Evolutionary conservation across 1,140 invertebrate genomes (phyloP), one percentile per base, ranked within the genome.

Genomic region (Colletes latitarsis): DNA sequence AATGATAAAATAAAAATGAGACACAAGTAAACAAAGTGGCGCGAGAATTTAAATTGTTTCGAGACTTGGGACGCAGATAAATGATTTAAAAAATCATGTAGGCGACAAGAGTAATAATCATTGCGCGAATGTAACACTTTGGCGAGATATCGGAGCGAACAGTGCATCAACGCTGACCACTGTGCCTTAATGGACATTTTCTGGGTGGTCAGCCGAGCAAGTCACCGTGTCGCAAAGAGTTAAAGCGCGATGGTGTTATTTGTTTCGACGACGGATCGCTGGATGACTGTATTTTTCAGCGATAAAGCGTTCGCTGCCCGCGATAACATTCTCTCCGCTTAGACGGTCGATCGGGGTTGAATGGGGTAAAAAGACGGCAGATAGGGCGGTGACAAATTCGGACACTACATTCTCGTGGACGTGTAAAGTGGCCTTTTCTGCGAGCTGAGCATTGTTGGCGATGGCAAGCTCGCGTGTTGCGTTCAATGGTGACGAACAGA

Each of bases 381-480:
- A 78, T 78, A 72, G 66, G 66, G 15, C 12, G 17, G 58, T 78
- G 76, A 78, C 68, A 78, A 78, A 78, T 78, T 78, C 49, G 58
- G 49, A 52, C 49, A n/a, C 19, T 78, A 78, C 30, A 49, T 72
- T 72, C 46, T 15, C 9, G 6, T 14, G n/a, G 58, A 63, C 46
- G 46, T 57, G 52, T 21, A 17, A 72, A 49, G 41, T 49, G 43
- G 64, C n/a, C 57, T 8, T 30, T 3, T 15, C 15, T 12, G 4
- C 10, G 41, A 39, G 19, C 41, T 21, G 19, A 70, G 15, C 30
- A 4, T 43, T 49, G 49, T 49, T 41, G 41, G 55, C n/a, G 14
- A 19, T 5, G 43, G 21, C 10, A 49, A 58, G n/a, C 53, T 55
- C 63, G 6, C 17, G 17, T 14, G 43, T 62, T 39, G 19, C 55